Evolutionary conservation across 1,140 invertebrate genomes (phyloP), one percentile per base, ranked within the genome.

Genomic region (Drosophila mayri): DNA sequence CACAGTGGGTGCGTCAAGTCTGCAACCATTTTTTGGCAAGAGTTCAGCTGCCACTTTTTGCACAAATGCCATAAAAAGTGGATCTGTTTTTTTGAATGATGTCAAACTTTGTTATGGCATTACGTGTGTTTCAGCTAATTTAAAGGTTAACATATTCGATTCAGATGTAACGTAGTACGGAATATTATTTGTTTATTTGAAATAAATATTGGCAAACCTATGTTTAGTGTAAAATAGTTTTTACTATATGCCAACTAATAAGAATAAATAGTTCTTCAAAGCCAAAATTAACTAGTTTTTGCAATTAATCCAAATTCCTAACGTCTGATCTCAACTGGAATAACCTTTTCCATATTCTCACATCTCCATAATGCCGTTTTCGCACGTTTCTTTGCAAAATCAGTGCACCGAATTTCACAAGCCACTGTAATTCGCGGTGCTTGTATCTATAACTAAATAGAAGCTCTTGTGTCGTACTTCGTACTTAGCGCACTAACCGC

Each of bases 371-470:
- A 65, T 38, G 30, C 30, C 58, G 9, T 66, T 49, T 50, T 49
- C 22, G 37, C 66, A 60, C 65, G 35, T 49, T 41, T 59, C 18
- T 72, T 59, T 35, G 22, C 66, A 32, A 70, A 58, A 70, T 72
- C 68, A 49, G 43, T 74, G 22, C 72, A 32, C 41, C 30, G 57
- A 70, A 76, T 77, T 77, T 61, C 64, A 38, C 38, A 28, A 62
- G 16, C 18, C 11, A 77, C 63, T 77, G 64, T 77, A 67, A 44
- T 60, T 67, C 22, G 55, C 54, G 41, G 41, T 68, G 74, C 74
- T 37, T 57, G 72, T 76, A 75, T 79, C 77, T 82, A 79, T 88
- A 79, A 73, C 84, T 88, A 86, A 88, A 73, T 86, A 88, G 79
- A 86, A 83, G 83, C 76, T 63, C 64, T 83, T 68, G 68, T 86